Evolutionary conservation across 37 sponge, comb jelly and placozoan genomes (phyloP), one percentile per base, ranked within the genome.

Genomic region (Beroe ovata): DNA sequence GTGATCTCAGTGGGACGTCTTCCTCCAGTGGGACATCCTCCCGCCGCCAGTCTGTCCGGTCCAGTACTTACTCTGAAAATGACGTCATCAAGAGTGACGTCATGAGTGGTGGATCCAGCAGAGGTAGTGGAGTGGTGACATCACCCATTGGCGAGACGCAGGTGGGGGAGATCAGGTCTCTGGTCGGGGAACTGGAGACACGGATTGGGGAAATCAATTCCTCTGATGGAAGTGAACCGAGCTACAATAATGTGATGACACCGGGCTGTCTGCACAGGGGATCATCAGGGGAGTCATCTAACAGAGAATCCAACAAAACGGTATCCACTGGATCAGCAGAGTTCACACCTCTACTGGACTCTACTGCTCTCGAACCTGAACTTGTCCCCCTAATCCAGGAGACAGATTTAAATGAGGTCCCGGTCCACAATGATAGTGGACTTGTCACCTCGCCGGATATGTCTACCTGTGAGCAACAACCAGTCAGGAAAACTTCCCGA

Each of bases 1-100:
- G 69, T 14, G 69, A 66, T 37, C 25, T 29, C 35, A 66, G 69
- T 16, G 69, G 69, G 18, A 30, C 69, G 29, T 66, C 69, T 1
- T 66, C 69, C 30, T 66, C 69, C 69, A 47, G 54, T 11, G 54
- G 54, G 54, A 47, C 54, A 6, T 47, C 54, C 54, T 47, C 54
- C 54, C 54, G 54, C 11, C 54, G 54, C 11, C 54, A 47, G 54
- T 47, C 54, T 16, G 54, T 11, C 54, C 54, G 54, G 54, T 47
- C 54, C 54, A 47, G 54, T 11, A 47, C 54, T 16, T 47, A 47
- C 54, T 47, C 54, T 6, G 54, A 6, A 11, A 11, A 47, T 11
- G 54, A 11, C 6, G 11, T 16, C 54, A 6, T 16, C 11, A 11
- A 47, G 54, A 47, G 54, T 11, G 11, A 16, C 11, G 11, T 47